phyloP scores from a whole-genome alignment of 2,797 vertebrate genomes.

The Thalassophryne amazonica region DNA sequence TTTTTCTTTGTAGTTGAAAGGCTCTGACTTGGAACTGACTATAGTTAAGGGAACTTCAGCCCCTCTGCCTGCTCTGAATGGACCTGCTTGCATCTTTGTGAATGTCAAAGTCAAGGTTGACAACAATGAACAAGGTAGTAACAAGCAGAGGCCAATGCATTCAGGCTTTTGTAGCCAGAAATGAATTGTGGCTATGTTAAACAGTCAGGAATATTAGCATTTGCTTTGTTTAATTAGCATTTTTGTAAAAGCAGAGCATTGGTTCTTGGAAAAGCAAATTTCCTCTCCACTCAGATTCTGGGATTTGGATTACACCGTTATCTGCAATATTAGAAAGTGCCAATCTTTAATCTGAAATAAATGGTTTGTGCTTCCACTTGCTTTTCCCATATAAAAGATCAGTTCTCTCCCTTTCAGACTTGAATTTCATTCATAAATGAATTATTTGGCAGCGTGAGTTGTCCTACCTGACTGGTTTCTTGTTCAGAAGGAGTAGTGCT shows the following conservation, averaged over 20 bases:
- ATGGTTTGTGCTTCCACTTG: neutral
- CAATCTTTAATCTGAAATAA: neutral
- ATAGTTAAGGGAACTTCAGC: constrained; percentile 80
- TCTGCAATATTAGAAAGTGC: neutral
- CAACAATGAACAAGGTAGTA: constrained; percentile 86
- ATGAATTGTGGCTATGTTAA: neutral
- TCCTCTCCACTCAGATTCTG: too few relatives aligned
- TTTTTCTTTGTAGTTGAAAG: constrained; percentile 84
- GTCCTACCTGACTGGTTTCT: constrained; percentile 8
- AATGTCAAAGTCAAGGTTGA: constrained; percentile 84
- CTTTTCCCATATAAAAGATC: neutral
- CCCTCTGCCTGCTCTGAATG: constrained; percentile 48
- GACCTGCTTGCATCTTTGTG: constrained; percentile 88
- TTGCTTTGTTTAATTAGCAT: neutral
- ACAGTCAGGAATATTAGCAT: neutral
- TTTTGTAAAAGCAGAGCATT: neutral
- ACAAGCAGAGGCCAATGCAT: neutral
- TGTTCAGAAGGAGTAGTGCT: constrained; percentile 88
- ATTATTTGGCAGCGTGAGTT: neutral
- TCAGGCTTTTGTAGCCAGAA: neutral
- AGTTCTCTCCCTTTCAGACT: neutral
- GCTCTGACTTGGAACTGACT: constrained; percentile 89
- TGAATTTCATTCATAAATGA: neutral
- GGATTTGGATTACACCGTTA: neutral
- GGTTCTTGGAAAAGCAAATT: too few relatives aligned